phyloP scores from a whole-genome alignment of 2,113 vertebrate genomes.

The Smithornis capensis region DNA sequence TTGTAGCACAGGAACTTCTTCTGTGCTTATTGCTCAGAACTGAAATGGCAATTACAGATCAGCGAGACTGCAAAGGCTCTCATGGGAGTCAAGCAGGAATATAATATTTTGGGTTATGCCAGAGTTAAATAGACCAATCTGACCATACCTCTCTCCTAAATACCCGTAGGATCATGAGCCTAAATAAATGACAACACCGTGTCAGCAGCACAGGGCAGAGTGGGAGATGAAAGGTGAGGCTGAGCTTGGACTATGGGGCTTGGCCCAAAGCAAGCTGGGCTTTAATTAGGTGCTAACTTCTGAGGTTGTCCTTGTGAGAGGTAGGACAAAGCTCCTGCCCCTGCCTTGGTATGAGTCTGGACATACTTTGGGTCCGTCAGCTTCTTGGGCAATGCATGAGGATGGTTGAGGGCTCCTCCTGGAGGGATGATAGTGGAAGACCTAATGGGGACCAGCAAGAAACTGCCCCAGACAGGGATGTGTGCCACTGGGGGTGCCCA shows the following conservation, averaged over 20 bases:
- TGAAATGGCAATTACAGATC: conserved; percentile 6
- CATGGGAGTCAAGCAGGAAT: neutral
- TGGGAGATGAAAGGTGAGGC: neutral
- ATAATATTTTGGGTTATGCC: neutral
- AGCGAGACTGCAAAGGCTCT: neutral
- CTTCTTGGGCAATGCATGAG: rapidly evolving
- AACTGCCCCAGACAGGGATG: neutral
- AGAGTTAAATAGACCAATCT: neutral
- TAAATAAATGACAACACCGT: rapidly evolving
- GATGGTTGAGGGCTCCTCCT: neutral
- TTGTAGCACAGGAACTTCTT: rapidly evolving
- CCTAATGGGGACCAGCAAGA: rapidly evolving
- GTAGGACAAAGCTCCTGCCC: neutral
- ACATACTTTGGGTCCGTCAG: rapidly evolving
- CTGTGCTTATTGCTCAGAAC: neutral
- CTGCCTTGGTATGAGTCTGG: neutral
- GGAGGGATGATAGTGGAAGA: neutral
- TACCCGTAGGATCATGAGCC: neutral
- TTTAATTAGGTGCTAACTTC: neutral
- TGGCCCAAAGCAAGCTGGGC: neutral
- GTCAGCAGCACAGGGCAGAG: rapidly evolving
- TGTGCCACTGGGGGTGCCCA: neutral
- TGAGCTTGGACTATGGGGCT: neutral
- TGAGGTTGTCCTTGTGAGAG: neutral
- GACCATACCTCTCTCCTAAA: neutral